Evolutionary conservation across 2,797 vertebrate species (phyloP), one percentile per base, ranked within the genome.

Genomic region (Pseudomugil gertrudae): DNA sequence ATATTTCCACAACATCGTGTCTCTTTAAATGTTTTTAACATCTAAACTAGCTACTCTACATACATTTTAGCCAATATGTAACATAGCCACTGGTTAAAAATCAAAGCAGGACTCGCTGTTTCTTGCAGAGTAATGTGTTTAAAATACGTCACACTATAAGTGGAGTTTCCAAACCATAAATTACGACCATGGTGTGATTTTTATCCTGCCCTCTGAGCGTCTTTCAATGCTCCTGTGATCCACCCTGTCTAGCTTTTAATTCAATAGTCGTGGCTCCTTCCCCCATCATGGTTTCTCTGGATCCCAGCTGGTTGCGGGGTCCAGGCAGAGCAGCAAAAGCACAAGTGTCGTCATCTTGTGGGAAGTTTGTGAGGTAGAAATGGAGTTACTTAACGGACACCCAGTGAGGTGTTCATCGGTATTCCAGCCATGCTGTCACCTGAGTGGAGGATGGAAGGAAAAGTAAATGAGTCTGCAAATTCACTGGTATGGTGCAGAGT

Each of bases 391-490:
- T 83, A 90, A 88, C 82, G 90, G 88, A 84, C 76, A 87, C 81
- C 84, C 85, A 78, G 86, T 65, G 74, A 87, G 85, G 85, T 47
- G 70, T 89, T 93, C 84, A 92, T 94, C 90, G 90, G 85, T 91
- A 94, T 94, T 94, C 92, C 48, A 75, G 72, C 66, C 84, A 78
- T 83, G 88, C 58, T 76, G 79, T 91, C 91, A 93, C 92, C 92
- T 93, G 92, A 87, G 84, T 84, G 79, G 87, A 89, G 88, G 85
- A 87, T 86, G 89, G 88, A 78, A 86, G 73, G 86, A 79, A 92
- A 92, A 94, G 74, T 82, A 92, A 94, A 93, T 91, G 89, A 93
- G 90, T 94, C 92, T 92, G 92, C 91, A 92, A 89, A 92, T 92
- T 92, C 85, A 79, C 86, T 80, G 83, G 91, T 93, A 91, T 91